Evolutionary conservation across 1,140 invertebrate genomes (phyloP).

Genomic region (Pseudomyrmex concolor): DNA sequence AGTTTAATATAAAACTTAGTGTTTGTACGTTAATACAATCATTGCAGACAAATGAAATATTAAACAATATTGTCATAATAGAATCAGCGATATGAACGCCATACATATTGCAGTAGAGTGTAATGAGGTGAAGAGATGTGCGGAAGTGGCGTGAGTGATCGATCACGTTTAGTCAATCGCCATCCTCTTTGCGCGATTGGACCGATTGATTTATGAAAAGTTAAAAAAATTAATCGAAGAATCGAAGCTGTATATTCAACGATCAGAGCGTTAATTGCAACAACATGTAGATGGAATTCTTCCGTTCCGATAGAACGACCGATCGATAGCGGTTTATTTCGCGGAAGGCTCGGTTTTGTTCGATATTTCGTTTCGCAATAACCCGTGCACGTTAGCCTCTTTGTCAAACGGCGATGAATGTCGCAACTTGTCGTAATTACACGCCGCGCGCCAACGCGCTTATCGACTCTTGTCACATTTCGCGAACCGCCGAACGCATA

Average conservation of each 20-base stretch:
- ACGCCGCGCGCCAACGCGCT: conserved; percentile 11
- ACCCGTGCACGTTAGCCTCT: conserved; percentile 13
- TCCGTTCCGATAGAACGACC: neutral
- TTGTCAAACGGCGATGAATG: conserved; percentile 51
- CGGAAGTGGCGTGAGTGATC: conserved; percentile 23
- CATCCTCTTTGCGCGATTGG: conserved; percentile 3
- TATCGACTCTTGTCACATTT: conserved; percentile 51
- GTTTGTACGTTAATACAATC: neutral
- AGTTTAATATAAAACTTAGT: neutral
- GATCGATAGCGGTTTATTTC: conserved; percentile 20
- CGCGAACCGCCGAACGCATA: conserved; percentile 13
- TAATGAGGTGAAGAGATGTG: conserved; percentile 12
- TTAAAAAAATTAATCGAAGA: conserved; percentile 52
- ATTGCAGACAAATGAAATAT: neutral
- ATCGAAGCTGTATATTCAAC: conserved; percentile 6
- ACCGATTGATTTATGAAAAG: conserved; percentile 15
- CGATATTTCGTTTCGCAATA: conserved; percentile 52
- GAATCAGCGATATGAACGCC: neutral
- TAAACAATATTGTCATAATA: neutral
- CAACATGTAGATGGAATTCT: neutral
- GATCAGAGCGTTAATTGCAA: conserved; percentile 22
- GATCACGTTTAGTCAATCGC: conserved; percentile 18
- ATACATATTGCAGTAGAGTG: neutral
- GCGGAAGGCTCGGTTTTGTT: neutral
- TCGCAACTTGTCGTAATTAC: conserved; percentile 51